Evolutionary conservation across 2,113 vertebrate species (phyloP), one percentile per base, ranked within the genome.

Genomic region (Daubentonia madagascariensis): DNA sequence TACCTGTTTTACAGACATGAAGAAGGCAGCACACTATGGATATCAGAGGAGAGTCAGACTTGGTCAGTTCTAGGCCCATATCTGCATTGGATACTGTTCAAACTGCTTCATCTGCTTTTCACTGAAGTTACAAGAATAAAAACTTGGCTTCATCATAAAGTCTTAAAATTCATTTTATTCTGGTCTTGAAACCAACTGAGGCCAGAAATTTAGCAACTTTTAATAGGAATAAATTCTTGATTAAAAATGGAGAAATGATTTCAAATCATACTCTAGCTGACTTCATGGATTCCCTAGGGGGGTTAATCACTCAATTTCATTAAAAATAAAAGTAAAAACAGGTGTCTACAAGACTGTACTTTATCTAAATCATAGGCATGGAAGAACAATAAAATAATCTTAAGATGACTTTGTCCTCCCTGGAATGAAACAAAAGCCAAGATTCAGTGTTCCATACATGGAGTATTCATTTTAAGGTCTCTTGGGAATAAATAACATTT

Each of bases 111-210:
- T 96, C 81, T 96, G 85, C 73, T 97, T 97, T 97, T 96, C 57
- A 94, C 75, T 87, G 79, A 84, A 67, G 43, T 97, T 97, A 85
- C 14, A 97, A 63, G 50, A 97, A 87, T 76, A 86, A 70, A 83
- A 45, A 57, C 12, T 94, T 93, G 81, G 59, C 86, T 97, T 79
- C 97, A 54, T 70, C 63, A 40, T 86, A 3, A 96, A 89, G 61
- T 93, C 68, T 93, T 91, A 93, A 96, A 91, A 96, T 80, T 95
- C 17, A 96, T 95, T 97, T 97, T n/a, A 80, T 89, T 91, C 22
- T 89, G n/a, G 45, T 85, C 30, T 87, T 89, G 32, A 97, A 61
- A 45, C 28, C 76, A 96, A 72, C 2, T 1, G n/a, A 81, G 63
- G 54, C 68, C 84, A 96, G 80, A 92, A 85, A 94, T 91, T 94